Evolutionary conservation across 2,797 vertebrate genomes (phyloP), one percentile per base, ranked within the genome.

Genomic region (Eulemur albifrons): DNA sequence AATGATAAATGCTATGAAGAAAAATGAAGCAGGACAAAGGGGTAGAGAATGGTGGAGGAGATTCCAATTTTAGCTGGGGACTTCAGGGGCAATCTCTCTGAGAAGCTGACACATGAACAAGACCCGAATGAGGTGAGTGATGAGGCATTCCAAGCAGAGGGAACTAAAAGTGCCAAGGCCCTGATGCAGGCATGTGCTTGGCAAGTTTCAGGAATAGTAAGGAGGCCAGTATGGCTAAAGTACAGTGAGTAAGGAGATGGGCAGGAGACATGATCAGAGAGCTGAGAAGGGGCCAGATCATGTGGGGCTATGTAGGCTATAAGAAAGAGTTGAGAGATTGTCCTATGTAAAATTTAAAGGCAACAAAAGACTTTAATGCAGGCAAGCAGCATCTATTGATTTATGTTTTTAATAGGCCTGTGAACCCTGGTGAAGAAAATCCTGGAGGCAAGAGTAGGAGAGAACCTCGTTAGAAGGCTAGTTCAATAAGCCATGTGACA

Each of bases 381-480:
- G 32, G 91, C 52, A 83, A 73, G 57, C 82, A 52, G 40, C 40
- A 90, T 52, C 45, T 93, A 77, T 18, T 95, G 63, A 92, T 93
- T 96, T 73, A 93, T 89, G 18, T 65, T 88, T 97, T 94, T 94
- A 96, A 88, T 95, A 95, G 80, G 81, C 91, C 48, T 97, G 43
- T 96, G 85, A 82, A 95, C 45, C 21, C 40, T 83, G 18, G 63
- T 87, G 32, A 91, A 96, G 77, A 93, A 94, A 95, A 87, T 65
- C 70, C 63, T 79, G 13, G 69, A 72, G 69, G 72, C 10, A 91
- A 70, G 59, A 94, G 20, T 93, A 30, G 54, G 77, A 90, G 61
- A 88, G 38, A 96, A 89, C 65, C 23, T 20, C 32, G 79, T 91
- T 89, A 94, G 72, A 92, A 95, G 77, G n/a, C 27, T 88, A 80